Evolutionary conservation across 2,113 vertebrate species (phyloP).

Genomic region (Rhizomys pruinosus): DNA sequence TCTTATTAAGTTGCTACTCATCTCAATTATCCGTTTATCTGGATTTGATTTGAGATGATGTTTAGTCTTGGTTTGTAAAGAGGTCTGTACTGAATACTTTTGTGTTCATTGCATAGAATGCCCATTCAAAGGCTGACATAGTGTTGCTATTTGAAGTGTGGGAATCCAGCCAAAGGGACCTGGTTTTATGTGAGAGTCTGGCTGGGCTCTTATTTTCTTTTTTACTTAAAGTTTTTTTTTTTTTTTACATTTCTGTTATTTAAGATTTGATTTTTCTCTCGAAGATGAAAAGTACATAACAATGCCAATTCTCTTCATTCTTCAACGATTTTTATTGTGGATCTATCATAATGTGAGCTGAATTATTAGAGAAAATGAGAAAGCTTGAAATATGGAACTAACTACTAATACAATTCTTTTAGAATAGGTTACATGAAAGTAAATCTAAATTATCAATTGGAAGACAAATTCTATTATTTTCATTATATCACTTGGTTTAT

Average conservation of each 20-base stretch:
- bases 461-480: conserved; percentile 32
- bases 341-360: conserved; percentile 2
- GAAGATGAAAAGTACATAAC: conserved; percentile 76
- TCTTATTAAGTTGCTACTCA: conserved; percentile 85
- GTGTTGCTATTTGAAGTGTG: conserved; percentile 84
- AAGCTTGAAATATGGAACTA: neutral
- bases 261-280: conserved; percentile 77
- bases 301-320: conserved; percentile 54
- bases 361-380: conserved; percentile 55
- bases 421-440: conserved; percentile 25
- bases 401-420: conserved; percentile 2
- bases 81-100: conserved; percentile 75
- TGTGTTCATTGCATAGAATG: conserved; percentile 79
- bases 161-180: conserved; percentile 81
- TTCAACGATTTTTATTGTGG: conserved; percentile 43
- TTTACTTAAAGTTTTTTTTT: conserved; percentile 78
- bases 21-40: conserved; percentile 79
- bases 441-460: conserved; percentile 52
- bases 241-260: conserved; percentile 82
- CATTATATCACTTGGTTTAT: neutral
- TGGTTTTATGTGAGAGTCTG: conserved; percentile 80
- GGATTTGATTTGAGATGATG: conserved; percentile 81
- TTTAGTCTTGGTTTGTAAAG: conserved; percentile 80
- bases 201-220: conserved; percentile 80
- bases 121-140: conserved; percentile 73